These are phyloP conservation scores for Cavia aperea DNA, from an alignment of 2,113 vertebrate species.

Conservation along the genomic window DNA sequence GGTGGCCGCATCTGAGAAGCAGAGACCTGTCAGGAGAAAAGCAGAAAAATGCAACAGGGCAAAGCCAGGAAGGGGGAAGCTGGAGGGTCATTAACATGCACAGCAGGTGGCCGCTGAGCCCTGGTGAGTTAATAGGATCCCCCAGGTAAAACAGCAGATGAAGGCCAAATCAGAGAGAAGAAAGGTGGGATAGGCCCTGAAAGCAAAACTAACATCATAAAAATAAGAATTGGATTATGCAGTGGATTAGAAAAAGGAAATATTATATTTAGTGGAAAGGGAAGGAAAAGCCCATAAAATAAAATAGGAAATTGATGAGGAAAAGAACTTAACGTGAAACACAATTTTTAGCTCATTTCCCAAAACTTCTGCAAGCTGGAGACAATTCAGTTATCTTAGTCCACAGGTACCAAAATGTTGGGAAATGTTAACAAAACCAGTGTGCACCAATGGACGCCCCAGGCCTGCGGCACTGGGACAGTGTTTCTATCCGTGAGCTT, in stretches of 20 bases:
- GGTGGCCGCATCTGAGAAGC: neutral
- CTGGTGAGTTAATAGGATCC: neutral
- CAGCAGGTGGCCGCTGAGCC: neutral
- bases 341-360: neutral
- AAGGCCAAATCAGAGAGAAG: constrained; percentile 19
- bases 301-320: constrained; percentile 27
- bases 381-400: neutral
- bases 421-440: neutral
- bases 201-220: constrained; percentile 20
- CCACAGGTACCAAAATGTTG: neutral
- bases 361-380: neutral
- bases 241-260: constrained; percentile 46
- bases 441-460: no score
- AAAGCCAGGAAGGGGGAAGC: neutral
- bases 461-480: neutral
- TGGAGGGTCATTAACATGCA: neutral
- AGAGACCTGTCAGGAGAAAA: neutral
- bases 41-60: neutral
- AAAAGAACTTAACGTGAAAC: neutral
- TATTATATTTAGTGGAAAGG: constrained; percentile 24
- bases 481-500: neutral
- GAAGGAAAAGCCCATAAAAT: constrained; percentile 43
- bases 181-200: neutral
- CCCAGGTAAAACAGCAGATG: constrained; percentile 48
- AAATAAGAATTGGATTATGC: constrained; percentile 32